Evolutionary conservation across 2,888 invertebrate genomes (phyloP), one percentile per base, ranked within the genome.

Genomic region (Synergus laeviventris): DNA sequence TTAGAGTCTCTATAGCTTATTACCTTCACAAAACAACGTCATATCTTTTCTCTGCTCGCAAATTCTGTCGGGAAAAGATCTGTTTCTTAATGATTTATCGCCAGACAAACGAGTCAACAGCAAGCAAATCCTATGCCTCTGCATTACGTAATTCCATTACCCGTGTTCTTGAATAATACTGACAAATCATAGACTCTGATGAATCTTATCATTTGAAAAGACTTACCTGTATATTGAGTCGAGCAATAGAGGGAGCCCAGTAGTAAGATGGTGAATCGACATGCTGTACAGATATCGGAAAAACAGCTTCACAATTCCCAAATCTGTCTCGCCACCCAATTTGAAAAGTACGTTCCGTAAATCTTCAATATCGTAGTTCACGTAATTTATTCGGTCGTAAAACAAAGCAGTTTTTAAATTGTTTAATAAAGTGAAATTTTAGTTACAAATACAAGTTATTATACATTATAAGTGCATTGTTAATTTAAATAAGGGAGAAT

Each of bases 171-270:
- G 70, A 70, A 70, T 70, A 70, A 70, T 24, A 45, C 49, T 49
- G 70, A 70, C 70, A 70, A 70, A 70, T 70, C 49, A 49, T 45
- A 31, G 49, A 31, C 70, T 49, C 70, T 31, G 31, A 70, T 49
- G 49, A 70, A 49, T 70, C 70, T 70, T 70, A 70, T 70, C 74
- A 49, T 60, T 59, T 14, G 56, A 66, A 79, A 84, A 83, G 83
- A 84, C 83, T 85, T 86, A 80, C 87, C 86, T 86, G 80, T 87
- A 85, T 86, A 87, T 88, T 87, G 82, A 80, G 81, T 77, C 80
- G 77, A 76, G 79, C 82, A 79, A 78, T 76, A 77, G 81, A 81
- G 82, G 78, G 77, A 78, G 79, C 81, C 83, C 87, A 86, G 86
- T 89, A 82, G 86, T 84, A 87, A 86, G 84, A 89, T 89, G 89